phyloP scores from a whole-genome alignment of 1,140 invertebrate species.

The Penaeus indicus region DNA sequence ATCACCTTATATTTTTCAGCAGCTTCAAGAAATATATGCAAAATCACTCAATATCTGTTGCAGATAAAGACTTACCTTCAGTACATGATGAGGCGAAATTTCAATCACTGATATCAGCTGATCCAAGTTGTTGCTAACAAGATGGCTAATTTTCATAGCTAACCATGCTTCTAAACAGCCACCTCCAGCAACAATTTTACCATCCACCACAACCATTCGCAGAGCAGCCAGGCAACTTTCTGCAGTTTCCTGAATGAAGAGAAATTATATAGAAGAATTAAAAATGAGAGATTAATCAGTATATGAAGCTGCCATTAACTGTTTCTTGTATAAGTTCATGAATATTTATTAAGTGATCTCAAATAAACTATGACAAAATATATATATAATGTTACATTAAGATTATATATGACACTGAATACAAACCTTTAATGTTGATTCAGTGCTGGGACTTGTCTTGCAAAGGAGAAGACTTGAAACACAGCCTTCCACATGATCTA shows the following conservation, averaged over 20 bases:
- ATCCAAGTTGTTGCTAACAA: slow-evolving; percentile 21
- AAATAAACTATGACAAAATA: background rate
- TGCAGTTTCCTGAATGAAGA: slow-evolving; percentile 32
- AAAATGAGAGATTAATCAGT: too few species aligned
- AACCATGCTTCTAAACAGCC: slow-evolving; percentile 52
- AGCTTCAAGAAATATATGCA: too few species aligned
- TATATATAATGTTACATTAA: background rate
- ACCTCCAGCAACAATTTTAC: slow-evolving; percentile 53
- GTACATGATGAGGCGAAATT: slow-evolving; percentile 28
- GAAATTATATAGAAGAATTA: background rate
- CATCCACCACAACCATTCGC: slow-evolving; percentile 53
- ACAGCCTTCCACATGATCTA: slow-evolving; percentile 35
- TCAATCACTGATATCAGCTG: background rate
- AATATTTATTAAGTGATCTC: too few species aligned
- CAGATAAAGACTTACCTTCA: slow-evolving; percentile 17
- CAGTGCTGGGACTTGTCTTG: slow-evolving; percentile 21
- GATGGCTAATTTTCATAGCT: background rate
- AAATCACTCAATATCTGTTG: too few species aligned
- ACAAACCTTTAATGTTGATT: slow-evolving; percentile 43
- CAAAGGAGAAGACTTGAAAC: slow-evolving; percentile 44
- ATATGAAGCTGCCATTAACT: too few species aligned
- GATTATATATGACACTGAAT: background rate
- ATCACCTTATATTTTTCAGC: too few species aligned
- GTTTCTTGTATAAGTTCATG: background rate
- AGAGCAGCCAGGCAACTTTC: slow-evolving; percentile 56